A percentile compares a stretch with the other conserved stretches of the same genome.
phyloP scores from a whole-genome alignment of 2,888 invertebrate genomes.

The Perizoma affinitatum region DNA sequence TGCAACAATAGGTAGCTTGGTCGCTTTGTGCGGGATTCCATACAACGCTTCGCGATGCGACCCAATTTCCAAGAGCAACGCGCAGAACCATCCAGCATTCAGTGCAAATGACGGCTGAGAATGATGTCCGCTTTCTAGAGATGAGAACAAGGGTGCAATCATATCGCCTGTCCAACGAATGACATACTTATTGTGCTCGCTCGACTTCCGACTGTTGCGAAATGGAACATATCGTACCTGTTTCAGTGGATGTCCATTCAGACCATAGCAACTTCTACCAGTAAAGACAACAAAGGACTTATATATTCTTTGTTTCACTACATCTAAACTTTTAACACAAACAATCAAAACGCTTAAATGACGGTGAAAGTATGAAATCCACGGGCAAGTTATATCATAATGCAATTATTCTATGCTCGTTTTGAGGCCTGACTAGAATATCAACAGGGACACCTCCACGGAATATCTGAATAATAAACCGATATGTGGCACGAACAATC shows the following conservation, averaged over 20 bases:
- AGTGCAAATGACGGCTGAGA: constrained; percentile 46
- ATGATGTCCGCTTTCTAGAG: no score
- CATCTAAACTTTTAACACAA: no score
- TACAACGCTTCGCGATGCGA: constrained; percentile 57
- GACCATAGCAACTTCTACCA: no score
- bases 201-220: no score
- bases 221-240: not conserved
- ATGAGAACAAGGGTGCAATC: constrained; percentile 1
- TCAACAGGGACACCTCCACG: no score
- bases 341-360: constrained; percentile 5
- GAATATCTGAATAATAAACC: no score
- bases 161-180: constrained; percentile 5
- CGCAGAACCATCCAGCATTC: constrained; percentile 51
- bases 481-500: no score
- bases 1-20: constrained; percentile 40
- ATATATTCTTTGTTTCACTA: no score
- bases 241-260: no score
- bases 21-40: constrained; percentile 45
- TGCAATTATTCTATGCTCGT: constrained; percentile 12
- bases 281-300: no score
- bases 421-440: constrained; percentile 4
- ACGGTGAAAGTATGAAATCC: constrained; percentile 18
- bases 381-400: constrained; percentile 18
- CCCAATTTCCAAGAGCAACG: constrained; percentile 58
- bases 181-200: constrained; percentile 9